Evolutionary conservation across 2,797 vertebrate species (phyloP).

Genomic region (Manis crassicaudata): DNA sequence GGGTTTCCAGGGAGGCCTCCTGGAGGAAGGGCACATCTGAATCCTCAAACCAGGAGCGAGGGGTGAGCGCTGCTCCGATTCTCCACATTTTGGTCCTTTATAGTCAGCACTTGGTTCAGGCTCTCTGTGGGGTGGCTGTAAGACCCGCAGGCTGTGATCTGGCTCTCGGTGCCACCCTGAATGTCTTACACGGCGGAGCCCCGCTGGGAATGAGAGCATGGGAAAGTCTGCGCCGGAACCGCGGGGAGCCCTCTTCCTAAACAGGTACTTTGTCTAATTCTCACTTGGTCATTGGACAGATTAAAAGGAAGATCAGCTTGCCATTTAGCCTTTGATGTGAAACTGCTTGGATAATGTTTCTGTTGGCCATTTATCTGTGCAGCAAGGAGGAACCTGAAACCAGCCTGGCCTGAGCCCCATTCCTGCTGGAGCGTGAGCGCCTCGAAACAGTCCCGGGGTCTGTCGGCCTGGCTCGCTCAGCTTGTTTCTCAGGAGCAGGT

Average conservation of each 20-base stretch:
- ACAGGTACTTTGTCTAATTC: slow-evolving; percentile 80
- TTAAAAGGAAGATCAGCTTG: slow-evolving; percentile 78
- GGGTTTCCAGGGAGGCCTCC: background rate
- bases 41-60: background rate
- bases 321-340: slow-evolving; percentile 84
- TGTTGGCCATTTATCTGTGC: slow-evolving; percentile 85
- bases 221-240: slow-evolving; percentile 80
- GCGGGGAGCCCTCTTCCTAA: slow-evolving; percentile 81
- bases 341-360: slow-evolving; percentile 86
- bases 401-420: slow-evolving; percentile 31
- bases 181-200: slow-evolving; percentile 60
- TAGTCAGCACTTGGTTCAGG: background rate
- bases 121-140: background rate
- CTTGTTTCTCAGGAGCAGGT: slow-evolving; percentile 50
- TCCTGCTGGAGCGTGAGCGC: slow-evolving; percentile 45
- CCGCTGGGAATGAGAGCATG: slow-evolving; percentile 74
- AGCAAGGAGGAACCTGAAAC: slow-evolving; percentile 73
- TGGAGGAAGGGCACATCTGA: background rate
- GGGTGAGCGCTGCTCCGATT: too few relatives aligned
- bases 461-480: background rate
- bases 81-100: background rate
- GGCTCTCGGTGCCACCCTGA: slow-evolving; percentile 64
- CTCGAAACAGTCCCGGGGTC: background rate
- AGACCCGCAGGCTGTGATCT: slow-evolving; percentile 74
- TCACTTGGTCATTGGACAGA: slow-evolving; percentile 83